Evolutionary conservation across 2,797 vertebrate genomes (phyloP), one percentile per base, ranked within the genome.

Genomic region (Pipistrellus kuhlii): DNA sequence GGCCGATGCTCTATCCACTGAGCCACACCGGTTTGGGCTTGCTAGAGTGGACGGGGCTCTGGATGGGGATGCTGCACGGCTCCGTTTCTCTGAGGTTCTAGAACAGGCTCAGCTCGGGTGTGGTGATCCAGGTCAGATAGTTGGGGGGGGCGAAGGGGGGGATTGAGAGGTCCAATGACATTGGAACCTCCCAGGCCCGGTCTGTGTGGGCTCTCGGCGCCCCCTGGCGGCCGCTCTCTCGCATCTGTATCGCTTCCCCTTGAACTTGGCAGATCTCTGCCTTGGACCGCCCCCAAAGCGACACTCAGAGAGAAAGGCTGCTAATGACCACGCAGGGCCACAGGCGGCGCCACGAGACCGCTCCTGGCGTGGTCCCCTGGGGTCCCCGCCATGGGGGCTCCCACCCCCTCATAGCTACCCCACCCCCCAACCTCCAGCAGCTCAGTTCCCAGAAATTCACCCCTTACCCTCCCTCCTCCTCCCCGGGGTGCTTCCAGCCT

Each of bases 141-240:
- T 2, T 62, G 25, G 13, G 25, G 11, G 9, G 21, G 1, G 41
- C n/a, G n/a, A n/a, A 6, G 41, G 41, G 23, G 25, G 57, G 57
- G 0, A 62, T 0, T 30, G 25, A 62, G 25, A 13, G 25, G 25
- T 12, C 57, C 11, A 25, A 14, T 62, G 57, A 14, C 27, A 30
- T 14, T 14, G 57, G 10, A 25, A 27, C 2, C 30, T 21, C 30
- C 21, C 1, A 0, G 2, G 12, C 3, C 0, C 0, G 5, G 30
- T 64, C 17, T 35, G 2, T 1, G 38, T 8, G 3, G n/a, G 53
- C 51, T 48, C 66, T 57, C 2, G 0, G 85, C 71, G 41, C 64
- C 92, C 20, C 81, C 94, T 96, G 94, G 85, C 2, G 71, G 92
- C 76, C 46, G n/a, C 66, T 6, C 8, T 8, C 75, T 25, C 35